A percentile compares a stretch with the other conserved stretches of the same genome.
These are phyloP conservation scores for Paratrypauchen microcephalus DNA, from an alignment of 2,797 vertebrate genomes.

Conservation along the genomic window DNA sequence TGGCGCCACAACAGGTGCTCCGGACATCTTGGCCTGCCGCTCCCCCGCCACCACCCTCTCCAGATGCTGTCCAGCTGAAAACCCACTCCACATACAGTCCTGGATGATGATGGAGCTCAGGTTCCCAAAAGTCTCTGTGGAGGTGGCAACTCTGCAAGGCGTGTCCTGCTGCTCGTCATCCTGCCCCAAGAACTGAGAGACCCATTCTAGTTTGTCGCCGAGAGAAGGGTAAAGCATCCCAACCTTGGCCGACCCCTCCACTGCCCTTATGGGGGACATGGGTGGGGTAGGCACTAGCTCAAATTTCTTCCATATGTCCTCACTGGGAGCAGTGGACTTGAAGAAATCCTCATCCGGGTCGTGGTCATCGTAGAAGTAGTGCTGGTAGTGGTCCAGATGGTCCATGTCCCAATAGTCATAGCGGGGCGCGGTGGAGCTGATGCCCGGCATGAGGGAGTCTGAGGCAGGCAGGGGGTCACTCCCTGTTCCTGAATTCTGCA, in stretches of 20 bases:
- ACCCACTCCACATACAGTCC: conserved; percentile 97
- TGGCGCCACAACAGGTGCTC: neutral
- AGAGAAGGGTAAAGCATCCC: conserved; percentile 68
- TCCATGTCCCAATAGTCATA: conserved; percentile 87
- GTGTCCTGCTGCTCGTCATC: conserved; percentile 85
- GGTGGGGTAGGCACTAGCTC: conserved; percentile 92
- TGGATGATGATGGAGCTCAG: conserved; percentile 88
- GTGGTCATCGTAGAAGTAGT: conserved; percentile 92
- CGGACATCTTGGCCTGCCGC: conserved; percentile 63
- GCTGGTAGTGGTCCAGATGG: conserved; percentile 86
- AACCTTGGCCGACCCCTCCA: conserved; percentile 72
- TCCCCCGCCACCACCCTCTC: conserved; percentile 84
- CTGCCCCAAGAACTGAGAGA: conserved; percentile 80
- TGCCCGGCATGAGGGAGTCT: conserved; percentile 73
- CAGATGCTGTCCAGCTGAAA: conserved; percentile 86
- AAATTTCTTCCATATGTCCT: conserved; percentile 99
- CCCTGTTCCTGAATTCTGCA: conserved; percentile 67
- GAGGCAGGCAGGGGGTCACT: conserved; percentile 47
- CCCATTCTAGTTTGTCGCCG: conserved; percentile 81
- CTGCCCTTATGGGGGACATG: conserved; percentile 81
- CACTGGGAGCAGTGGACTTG: conserved; percentile 91
- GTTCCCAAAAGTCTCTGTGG: conserved; percentile 80
- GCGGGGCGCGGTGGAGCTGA: conserved; percentile 70
- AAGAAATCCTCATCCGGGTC: conserved; percentile 91
- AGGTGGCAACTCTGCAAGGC: conserved; percentile 73